Percentiles rank a stretch among this genome's conserved stretches.
phyloP scores from a whole-genome alignment of 1,140 invertebrate species.

The Charaxes varanes region DNA sequence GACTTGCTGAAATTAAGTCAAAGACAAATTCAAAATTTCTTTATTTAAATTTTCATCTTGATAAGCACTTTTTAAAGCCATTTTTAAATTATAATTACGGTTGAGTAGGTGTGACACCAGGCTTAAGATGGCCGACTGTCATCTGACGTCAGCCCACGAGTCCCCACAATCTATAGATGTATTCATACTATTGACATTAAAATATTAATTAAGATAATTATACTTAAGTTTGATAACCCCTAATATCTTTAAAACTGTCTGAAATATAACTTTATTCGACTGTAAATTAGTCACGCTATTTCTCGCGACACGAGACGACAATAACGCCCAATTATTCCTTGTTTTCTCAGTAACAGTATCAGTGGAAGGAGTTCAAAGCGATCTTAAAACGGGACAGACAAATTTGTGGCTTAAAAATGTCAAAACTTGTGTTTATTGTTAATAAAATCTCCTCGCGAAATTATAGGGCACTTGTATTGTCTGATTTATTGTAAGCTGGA shows the following conservation, averaged over 20 bases:
- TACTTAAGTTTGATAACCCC: neutral
- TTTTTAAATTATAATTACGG: no score
- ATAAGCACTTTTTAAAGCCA: no score
- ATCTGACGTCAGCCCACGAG: no score
- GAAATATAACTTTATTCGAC: no score
- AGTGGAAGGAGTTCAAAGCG: conserved; percentile 43
- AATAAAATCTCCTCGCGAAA: conserved; percentile 51
- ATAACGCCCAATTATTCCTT: conserved; percentile 22
- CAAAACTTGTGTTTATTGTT: conserved; percentile 47
- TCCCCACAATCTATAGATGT: no score
- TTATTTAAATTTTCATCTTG: no score
- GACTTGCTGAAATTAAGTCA: no score
- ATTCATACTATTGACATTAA: no score
- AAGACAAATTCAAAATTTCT: no score
- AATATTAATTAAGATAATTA: neutral
- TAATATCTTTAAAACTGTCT: neutral
- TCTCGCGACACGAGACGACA: conserved; percentile 24
- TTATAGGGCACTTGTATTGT: conserved; percentile 44
- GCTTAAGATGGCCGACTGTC: no score
- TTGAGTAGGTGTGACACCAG: no score
- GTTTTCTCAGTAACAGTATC: conserved; percentile 31
- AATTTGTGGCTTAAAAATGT: conserved; percentile 53
- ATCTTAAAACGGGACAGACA: conserved; percentile 33
- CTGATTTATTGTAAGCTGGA: conserved; percentile 41
- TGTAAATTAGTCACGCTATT: conserved; percentile 13